Evolutionary conservation across 2,113 vertebrate species (phyloP), one percentile per base, ranked within the genome.

Genomic region (Pterophyllum scalare): DNA sequence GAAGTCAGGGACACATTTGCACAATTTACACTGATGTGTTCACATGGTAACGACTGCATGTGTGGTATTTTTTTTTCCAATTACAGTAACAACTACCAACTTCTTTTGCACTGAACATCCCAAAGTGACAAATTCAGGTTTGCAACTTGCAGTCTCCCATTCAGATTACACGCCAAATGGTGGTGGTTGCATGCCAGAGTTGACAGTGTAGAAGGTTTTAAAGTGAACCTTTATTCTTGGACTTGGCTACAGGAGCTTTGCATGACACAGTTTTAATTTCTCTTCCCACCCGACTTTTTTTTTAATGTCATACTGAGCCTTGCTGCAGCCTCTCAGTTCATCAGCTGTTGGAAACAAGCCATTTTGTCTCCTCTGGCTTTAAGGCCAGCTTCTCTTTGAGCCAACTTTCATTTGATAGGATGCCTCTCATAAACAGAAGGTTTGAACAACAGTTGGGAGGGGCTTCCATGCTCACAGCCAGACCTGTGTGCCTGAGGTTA

Each of bases 1-100:
- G 11, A 11, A 35, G 62, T 35, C 5, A 4, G 19, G 15, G 49
- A 60, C 75, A 38, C 49, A 81, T 79, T 72, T 56, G 64, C 59
- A 85, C 38, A 87, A 56, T 80, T 52, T 72, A 56, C 2, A 20
- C 24, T 59, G 28, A 49, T 43, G 72, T 80, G 49, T 38, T 12
- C 14, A 57, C 28, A 67, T 59, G 38, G 12, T 72, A 61, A 79
- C 52, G 61, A 38, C 67, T 10, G 26, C 11, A 7, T 43, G 33
- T 64, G 49, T 52, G 20, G 40, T 15, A 26, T 8, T 59, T 1
- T 13, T 0, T 52, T 12, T 35, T 26, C 7, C 7, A 26, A 72
- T 72, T 52, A 31, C 43, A 72, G 11, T 31, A 31, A 0, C 24
- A 70, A 70, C 43, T 52, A 31, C 15, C 43, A 72, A 31, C 65